Conservation (phyloP, 1,140 invertebrate genomes). For the Magallana ariakensis region DNA sequence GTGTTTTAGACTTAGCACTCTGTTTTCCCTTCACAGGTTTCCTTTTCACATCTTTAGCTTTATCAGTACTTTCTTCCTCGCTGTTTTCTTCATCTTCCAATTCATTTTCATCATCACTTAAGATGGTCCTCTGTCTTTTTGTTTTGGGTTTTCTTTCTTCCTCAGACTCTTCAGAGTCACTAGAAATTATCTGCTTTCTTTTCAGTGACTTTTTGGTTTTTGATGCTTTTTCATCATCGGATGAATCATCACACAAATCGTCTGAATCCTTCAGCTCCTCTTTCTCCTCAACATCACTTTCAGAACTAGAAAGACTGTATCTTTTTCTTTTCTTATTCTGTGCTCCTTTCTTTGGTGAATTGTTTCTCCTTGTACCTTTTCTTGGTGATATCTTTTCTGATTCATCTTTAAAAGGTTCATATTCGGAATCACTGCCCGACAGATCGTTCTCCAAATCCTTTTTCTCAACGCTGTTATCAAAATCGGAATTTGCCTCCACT, state of each 20-base stretch:
- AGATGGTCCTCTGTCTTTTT: not conserved
- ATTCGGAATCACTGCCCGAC: not conserved
- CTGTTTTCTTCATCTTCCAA: not conserved
- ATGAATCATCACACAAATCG: not conserved
- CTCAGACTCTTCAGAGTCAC: constrained; percentile 15
- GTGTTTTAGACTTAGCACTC: not conserved
- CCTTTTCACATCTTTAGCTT: not conserved
- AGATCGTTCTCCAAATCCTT: not conserved
- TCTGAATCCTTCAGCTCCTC: not conserved
- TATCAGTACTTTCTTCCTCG: not conserved
- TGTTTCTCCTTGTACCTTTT: not conserved
- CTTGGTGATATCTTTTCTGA: not conserved
- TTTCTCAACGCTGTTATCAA: not conserved
- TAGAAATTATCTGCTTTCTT: constrained; percentile 10
- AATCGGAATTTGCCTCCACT: not conserved
- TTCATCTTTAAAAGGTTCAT: constrained; percentile 22
- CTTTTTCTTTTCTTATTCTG: not conserved
- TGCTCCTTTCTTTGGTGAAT: not conserved
- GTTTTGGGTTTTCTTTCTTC: not conserved
- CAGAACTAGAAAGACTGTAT: not conserved
- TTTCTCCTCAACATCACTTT: not conserved
- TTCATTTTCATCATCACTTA: not conserved
- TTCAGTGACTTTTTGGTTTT: not conserved
- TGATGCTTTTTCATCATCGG: not conserved
- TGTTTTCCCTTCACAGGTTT: not conserved